Evolutionary conservation across 1,140 invertebrate species (phyloP).

Genomic region (Drosophila azteca): DNA sequence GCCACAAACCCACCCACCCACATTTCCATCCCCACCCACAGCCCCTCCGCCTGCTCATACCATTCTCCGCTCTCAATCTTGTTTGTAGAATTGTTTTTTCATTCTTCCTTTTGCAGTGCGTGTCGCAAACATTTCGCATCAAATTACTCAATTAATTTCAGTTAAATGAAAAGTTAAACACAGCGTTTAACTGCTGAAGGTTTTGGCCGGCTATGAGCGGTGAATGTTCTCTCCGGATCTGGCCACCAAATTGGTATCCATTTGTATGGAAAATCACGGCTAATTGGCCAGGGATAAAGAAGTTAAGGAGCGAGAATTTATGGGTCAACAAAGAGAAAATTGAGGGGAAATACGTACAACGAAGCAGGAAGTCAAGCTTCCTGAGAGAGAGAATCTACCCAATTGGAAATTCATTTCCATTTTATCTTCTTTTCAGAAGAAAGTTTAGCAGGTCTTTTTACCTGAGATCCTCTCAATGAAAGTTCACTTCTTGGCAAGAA

Average conservation of each 20-base stretch:
- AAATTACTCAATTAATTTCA: conserved; percentile 81
- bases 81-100: conserved; percentile 39
- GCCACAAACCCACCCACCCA: neutral
- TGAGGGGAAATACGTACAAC: neutral
- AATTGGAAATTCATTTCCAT: too few species aligned
- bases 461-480: too few species aligned
- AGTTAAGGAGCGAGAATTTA: conserved; percentile 8
- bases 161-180: conserved; percentile 53
- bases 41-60: too few species aligned
- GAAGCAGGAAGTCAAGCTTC: neutral
- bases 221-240: conserved; percentile 16
- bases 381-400: neutral
- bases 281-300: conserved; percentile 10
- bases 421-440: too few species aligned
- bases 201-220: neutral
- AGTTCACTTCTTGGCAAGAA: too few species aligned
- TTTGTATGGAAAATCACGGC: conserved; percentile 11
- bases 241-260: conserved; percentile 13
- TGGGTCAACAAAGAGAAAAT: conserved; percentile 10
- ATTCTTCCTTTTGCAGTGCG: conserved; percentile 34
- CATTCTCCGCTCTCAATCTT: conserved; percentile 10
- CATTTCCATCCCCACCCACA: too few species aligned
- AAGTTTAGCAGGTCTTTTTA: too few species aligned
- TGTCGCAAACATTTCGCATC: conserved; percentile 56
- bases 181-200: conserved; percentile 9